These are phyloP conservation scores for Entosphenus tridentatus DNA, from an alignment of 2,113 vertebrate species.

Conservation along the genomic window DNA sequence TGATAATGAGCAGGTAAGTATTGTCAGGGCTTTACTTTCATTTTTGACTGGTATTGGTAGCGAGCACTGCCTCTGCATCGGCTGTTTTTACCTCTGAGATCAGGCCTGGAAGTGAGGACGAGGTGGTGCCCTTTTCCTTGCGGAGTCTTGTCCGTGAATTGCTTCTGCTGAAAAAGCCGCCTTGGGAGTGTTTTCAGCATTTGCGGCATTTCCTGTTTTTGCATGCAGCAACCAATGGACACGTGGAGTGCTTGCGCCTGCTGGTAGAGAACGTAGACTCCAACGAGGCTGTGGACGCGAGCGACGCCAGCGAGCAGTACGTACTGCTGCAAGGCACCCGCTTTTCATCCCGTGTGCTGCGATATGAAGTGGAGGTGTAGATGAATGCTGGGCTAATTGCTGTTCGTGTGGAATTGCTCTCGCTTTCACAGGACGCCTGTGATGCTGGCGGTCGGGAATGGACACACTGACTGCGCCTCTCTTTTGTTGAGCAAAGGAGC, in stretches of 20 bases:
- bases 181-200: too few relatives aligned
- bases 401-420: slow-evolving; percentile 7
- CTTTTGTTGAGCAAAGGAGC: slow-evolving; percentile 81
- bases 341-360: too few relatives aligned
- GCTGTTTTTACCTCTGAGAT: neutral
- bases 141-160: neutral
- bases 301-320: slow-evolving; percentile 86
- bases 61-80: neutral
- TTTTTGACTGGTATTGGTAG: neutral
- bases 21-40: neutral
- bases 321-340: slow-evolving; percentile 19
- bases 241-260: slow-evolving; percentile 60
- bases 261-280: slow-evolving; percentile 60
- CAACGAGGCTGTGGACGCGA: slow-evolving; percentile 49
- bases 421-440: slow-evolving; percentile 48
- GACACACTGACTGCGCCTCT: slow-evolving; percentile 66
- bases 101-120: neutral
- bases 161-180: slow-evolving; percentile 7
- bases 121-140: neutral
- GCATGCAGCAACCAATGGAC: slow-evolving; percentile 63
- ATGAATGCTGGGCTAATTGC: too few relatives aligned
- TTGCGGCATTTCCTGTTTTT: too few relatives aligned
- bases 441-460: slow-evolving; percentile 79
- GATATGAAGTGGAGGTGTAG: too few relatives aligned
- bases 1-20: neutral